phyloP scores from a whole-genome alignment of 2,113 vertebrate genomes.

The Axis porcinus region DNA sequence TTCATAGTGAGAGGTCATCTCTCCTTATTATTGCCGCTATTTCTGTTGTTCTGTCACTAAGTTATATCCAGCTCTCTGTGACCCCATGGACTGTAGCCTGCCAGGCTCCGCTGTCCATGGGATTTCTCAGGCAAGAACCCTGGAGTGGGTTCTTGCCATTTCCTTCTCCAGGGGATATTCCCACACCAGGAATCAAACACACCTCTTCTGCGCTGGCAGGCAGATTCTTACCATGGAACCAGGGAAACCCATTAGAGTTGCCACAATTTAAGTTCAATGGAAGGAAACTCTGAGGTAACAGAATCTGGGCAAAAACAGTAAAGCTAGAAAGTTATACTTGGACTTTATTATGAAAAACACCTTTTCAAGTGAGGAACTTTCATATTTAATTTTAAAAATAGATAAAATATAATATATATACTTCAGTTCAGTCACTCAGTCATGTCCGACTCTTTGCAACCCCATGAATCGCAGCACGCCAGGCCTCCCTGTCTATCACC shows the following conservation, averaged over 20 bases:
- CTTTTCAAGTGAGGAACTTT: background rate
- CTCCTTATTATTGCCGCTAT: background rate
- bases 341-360: background rate
- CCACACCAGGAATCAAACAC: background rate
- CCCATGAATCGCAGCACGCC: too few relatives aligned
- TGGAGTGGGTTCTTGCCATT: background rate
- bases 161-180: background rate
- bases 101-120: background rate
- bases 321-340: background rate
- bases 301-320: background rate
- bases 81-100: background rate
- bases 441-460: too few relatives aligned
- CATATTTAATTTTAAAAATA: background rate
- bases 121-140: background rate
- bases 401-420: background rate
- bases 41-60: background rate
- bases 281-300: background rate
- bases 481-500: too few relatives aligned
- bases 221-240: background rate
- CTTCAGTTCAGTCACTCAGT: too few relatives aligned
- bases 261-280: background rate
- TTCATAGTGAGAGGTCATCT: background rate
- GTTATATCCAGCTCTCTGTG: background rate
- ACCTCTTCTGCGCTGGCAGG: background rate
- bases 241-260: background rate